Conservation (phyloP, 2,113 vertebrate genomes). For the Girardinichthys multiradiatus region DNA sequence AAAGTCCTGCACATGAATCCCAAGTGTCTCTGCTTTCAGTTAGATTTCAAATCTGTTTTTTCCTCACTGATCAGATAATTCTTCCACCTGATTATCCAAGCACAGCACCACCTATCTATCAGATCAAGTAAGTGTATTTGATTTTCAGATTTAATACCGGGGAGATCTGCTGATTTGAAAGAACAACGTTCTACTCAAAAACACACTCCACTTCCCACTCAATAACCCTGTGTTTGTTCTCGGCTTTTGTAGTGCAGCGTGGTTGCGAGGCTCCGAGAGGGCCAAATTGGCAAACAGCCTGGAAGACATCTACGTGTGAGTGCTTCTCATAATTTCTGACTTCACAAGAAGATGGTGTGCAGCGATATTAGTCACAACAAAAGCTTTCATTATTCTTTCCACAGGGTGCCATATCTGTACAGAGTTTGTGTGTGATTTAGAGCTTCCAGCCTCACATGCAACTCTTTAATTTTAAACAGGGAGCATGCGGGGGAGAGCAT, state of each 20-base stretch:
- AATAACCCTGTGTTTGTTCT: constrained; percentile 62
- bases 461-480: constrained; percentile 74
- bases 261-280: constrained; percentile 89
- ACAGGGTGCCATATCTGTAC: not conserved
- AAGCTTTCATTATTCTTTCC: constrained; percentile 36
- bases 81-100: constrained; percentile 91
- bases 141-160: constrained; percentile 48
- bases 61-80: constrained; percentile 84
- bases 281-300: constrained; percentile 86
- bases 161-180: constrained; percentile 42
- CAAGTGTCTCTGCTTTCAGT: not conserved
- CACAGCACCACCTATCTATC: constrained; percentile 91
- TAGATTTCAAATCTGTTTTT: constrained; percentile 11
- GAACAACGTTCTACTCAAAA: constrained; percentile 50
- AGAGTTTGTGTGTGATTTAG: constrained; percentile 4
- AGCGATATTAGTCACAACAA: constrained; percentile 44
- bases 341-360: constrained; percentile 14
- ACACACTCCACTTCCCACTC: constrained; percentile 47
- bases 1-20: constrained; percentile 3
- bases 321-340: constrained; percentile 60
- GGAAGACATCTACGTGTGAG: constrained; percentile 96
- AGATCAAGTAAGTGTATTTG: constrained; percentile 90
- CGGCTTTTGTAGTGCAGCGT: constrained; percentile 87
- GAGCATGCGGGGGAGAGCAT: constrained; percentile 93
- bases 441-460: constrained; percentile 7